Evolutionary conservation across 2,888 invertebrate genomes (phyloP).

Genomic region (Chrysotoxum bicinctum): DNA sequence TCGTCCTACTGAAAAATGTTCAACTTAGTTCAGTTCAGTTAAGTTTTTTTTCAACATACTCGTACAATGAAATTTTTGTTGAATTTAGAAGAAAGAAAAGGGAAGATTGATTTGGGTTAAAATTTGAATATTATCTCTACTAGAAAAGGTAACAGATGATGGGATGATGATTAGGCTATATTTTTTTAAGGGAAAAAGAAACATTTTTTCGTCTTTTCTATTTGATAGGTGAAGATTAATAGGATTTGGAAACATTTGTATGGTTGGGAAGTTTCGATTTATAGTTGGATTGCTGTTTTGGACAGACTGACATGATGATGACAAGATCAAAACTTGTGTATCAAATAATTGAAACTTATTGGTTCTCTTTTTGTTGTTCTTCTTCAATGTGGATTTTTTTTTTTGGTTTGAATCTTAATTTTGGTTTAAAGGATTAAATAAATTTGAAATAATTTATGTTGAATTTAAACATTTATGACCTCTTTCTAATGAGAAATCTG

Average conservation of each 20-base stretch:
- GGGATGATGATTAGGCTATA: conserved; percentile 23
- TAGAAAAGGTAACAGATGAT: conserved; percentile 20
- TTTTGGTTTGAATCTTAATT: too few species aligned
- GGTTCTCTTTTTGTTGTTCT: neutral
- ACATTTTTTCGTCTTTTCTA: neutral
- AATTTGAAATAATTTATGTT: too few species aligned
- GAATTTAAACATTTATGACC: too few species aligned
- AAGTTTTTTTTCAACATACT: neutral
- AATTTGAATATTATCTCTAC: neutral
- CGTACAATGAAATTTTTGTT: neutral
- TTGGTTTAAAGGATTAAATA: too few species aligned
- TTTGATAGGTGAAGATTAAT: conserved; percentile 27
- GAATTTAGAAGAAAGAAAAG: neutral
- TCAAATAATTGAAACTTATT: neutral
- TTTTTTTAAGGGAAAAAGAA: neutral
- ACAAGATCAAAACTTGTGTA: neutral
- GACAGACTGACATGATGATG: conserved; percentile 13
- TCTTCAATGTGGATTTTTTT: neutral
- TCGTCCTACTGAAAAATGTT: conserved; percentile 60
- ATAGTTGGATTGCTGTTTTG: neutral
- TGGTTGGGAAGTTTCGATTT: neutral
- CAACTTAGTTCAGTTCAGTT: neutral
- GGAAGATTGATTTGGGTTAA: conserved; percentile 20
- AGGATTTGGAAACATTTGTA: neutral
- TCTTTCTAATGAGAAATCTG: too few species aligned